These are phyloP conservation scores for Nysson spinosus DNA, from an alignment of 2,888 invertebrate species.

Conservation along the genomic window DNA sequence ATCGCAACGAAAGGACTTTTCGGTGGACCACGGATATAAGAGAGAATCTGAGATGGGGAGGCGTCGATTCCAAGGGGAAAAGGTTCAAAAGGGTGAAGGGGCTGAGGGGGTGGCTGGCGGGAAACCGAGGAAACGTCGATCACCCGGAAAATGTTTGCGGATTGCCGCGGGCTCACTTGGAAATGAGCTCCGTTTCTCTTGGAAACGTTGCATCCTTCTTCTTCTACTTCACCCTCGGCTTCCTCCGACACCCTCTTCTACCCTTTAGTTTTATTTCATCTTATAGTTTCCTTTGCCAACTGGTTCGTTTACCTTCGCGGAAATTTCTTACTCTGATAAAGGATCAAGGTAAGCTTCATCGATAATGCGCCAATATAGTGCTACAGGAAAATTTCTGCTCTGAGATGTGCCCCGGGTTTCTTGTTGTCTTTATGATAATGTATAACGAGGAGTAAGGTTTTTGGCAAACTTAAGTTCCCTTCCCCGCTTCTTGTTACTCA, in stretches of 20 bases:
- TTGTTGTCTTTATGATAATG: no score
- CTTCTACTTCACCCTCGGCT: slow-evolving; percentile 1
- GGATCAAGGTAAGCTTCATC: slow-evolving; percentile 11
- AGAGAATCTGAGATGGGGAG: slow-evolving; percentile 8
- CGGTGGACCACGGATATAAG: neutral
- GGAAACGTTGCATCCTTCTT: slow-evolving; percentile 30
- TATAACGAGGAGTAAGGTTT: no score
- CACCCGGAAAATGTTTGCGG: slow-evolving; percentile 50
- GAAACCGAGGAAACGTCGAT: slow-evolving; percentile 44
- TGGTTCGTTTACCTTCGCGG: slow-evolving; percentile 21
- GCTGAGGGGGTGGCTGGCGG: no score
- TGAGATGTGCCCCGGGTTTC: neutral
- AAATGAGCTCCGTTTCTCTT: slow-evolving; percentile 49
- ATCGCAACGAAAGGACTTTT: slow-evolving; percentile 20
- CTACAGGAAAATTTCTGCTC: neutral
- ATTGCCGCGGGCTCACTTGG: slow-evolving; percentile 41
- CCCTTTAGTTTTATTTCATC: slow-evolving; percentile 28
- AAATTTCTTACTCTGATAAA: slow-evolving; percentile 20
- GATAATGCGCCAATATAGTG: neutral
- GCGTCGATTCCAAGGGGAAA: neutral
- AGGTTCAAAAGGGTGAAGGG: slow-evolving; percentile 3
- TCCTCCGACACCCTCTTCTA: neutral
- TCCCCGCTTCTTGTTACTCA: no score
- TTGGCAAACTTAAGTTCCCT: no score
- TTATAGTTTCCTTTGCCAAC: slow-evolving; percentile 17